These are phyloP conservation scores for Picathartes gymnocephalus DNA, from an alignment of 2,113 vertebrate species.

Conservation along the genomic window DNA sequence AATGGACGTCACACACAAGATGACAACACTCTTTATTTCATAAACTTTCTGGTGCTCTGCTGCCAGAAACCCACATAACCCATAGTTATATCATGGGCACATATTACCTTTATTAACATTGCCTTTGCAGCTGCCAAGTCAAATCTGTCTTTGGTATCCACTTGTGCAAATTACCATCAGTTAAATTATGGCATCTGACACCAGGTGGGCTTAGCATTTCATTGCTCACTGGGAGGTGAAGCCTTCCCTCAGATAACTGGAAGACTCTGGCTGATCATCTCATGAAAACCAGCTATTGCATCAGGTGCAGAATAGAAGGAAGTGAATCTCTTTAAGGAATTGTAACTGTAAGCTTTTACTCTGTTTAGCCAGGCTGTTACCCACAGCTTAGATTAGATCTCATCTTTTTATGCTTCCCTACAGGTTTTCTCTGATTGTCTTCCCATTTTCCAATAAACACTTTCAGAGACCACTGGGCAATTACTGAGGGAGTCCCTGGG, in stretches of 20 bases:
- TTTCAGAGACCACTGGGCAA: background rate
- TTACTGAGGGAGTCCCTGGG: background rate
- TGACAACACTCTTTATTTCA: background rate
- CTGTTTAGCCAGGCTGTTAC: background rate
- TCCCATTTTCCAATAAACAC: background rate
- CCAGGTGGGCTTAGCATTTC: background rate
- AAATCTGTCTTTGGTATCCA: background rate
- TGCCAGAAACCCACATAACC: background rate
- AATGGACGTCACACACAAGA: background rate
- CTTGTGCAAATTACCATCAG: background rate
- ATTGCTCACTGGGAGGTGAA: background rate
- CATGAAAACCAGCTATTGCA: background rate
- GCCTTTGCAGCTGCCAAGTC: background rate
- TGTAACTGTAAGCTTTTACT: background rate
- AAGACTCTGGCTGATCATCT: background rate
- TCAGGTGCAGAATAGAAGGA: background rate
- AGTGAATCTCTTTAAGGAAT: constrained; percentile 3
- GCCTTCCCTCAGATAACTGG: background rate
- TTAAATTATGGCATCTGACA: background rate
- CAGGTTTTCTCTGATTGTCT: constrained; percentile 24
- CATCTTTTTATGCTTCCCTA: background rate
- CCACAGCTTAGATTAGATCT: constrained; percentile 24
- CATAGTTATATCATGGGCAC: background rate
- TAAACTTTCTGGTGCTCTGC: background rate
- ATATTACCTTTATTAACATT: background rate